Conservation (phyloP, 2,888 invertebrate species). For the Pycnomerus fuliginosus region DNA sequence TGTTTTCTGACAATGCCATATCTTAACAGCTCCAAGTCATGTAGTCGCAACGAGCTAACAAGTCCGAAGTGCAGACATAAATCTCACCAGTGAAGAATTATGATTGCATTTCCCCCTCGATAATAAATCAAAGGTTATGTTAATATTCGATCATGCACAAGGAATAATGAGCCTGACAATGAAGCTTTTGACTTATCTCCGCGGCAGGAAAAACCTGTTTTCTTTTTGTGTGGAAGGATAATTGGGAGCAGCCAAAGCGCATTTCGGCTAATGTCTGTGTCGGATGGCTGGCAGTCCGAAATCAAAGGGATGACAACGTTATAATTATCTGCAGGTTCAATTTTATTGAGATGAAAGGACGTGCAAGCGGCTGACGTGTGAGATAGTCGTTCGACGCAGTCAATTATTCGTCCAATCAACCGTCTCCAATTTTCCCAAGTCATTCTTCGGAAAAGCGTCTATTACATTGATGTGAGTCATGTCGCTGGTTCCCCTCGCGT, state of each 20-base stretch:
- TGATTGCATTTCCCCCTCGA: conserved; percentile 37
- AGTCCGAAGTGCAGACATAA: conserved; percentile 34
- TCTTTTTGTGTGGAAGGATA: conserved; percentile 7
- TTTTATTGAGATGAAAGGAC: conserved; percentile 30
- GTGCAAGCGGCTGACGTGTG: conserved; percentile 36
- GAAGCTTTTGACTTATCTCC: no score
- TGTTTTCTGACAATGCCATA: conserved; percentile 21
- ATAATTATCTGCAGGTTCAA: conserved; percentile 25
- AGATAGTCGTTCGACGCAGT: conserved; percentile 40
- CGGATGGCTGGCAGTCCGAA: conserved; percentile 14
- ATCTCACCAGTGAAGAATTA: conserved; percentile 33
- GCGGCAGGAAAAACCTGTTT: no score
- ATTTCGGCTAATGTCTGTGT: conserved; percentile 6
- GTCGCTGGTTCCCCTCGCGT: conserved; percentile 13
- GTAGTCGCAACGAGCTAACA: conserved; percentile 26
- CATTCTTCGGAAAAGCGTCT: conserved; percentile 28
- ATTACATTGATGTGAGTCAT: conserved; percentile 20
- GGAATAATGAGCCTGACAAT: conserved; percentile 24
- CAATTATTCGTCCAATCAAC: conserved; percentile 45
- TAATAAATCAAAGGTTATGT: conserved; percentile 44
- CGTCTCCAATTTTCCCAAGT: conserved; percentile 41
- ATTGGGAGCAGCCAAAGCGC: conserved; percentile 19
- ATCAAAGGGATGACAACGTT: conserved; percentile 20
- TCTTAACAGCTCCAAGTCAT: conserved; percentile 25
- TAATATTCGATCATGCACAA: conserved; percentile 42